Evolutionary conservation across 2,888 invertebrate species (phyloP).

Genomic region (Zaprionus bogoriensis): DNA sequence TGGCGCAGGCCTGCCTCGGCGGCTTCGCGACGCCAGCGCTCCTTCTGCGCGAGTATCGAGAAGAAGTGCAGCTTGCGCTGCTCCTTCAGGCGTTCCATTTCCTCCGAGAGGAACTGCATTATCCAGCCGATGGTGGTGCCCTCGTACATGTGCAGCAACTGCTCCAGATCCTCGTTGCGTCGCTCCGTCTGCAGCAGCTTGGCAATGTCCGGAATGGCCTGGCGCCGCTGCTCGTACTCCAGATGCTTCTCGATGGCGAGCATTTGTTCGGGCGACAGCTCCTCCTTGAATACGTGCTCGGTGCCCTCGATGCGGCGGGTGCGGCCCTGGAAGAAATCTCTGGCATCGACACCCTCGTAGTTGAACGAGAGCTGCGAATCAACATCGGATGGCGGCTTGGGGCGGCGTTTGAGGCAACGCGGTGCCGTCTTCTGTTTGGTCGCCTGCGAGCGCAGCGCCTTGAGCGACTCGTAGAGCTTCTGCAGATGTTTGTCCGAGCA

Average conservation of each 20-base stretch:
- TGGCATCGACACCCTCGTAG: slow-evolving; percentile 13
- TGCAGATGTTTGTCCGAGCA: slow-evolving; percentile 78
- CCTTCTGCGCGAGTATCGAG: slow-evolving; percentile 90
- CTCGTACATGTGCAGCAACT: slow-evolving; percentile 87
- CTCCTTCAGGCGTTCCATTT: slow-evolving; percentile 89
- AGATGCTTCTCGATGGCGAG: slow-evolving; percentile 20
- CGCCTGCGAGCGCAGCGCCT: slow-evolving; percentile 66
- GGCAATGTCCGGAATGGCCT: slow-evolving; percentile 6
- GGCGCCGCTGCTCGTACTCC: background rate
- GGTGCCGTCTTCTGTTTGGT: slow-evolving; percentile 63
- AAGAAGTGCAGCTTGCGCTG: slow-evolving; percentile 91
- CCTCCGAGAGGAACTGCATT: slow-evolving; percentile 90
- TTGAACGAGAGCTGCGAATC: background rate
- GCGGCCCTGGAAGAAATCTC: slow-evolving; percentile 12
- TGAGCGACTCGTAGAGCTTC: slow-evolving; percentile 78
- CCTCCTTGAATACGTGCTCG: rapidly evolving
- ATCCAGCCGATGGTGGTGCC: slow-evolving; percentile 89
- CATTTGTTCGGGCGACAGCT: background rate
- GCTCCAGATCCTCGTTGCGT: slow-evolving; percentile 64
- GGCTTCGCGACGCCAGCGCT: slow-evolving; percentile 90
- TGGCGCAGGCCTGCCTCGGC: slow-evolving; percentile 91
- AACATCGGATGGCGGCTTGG: background rate
- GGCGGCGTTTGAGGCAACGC: slow-evolving; percentile 63
- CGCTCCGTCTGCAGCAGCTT: slow-evolving; percentile 72
- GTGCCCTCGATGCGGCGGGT: background rate